These are phyloP conservation scores for Hypotaenidia philippensis DNA, from an alignment of 2,797 vertebrate species.

Conservation along the genomic window DNA sequence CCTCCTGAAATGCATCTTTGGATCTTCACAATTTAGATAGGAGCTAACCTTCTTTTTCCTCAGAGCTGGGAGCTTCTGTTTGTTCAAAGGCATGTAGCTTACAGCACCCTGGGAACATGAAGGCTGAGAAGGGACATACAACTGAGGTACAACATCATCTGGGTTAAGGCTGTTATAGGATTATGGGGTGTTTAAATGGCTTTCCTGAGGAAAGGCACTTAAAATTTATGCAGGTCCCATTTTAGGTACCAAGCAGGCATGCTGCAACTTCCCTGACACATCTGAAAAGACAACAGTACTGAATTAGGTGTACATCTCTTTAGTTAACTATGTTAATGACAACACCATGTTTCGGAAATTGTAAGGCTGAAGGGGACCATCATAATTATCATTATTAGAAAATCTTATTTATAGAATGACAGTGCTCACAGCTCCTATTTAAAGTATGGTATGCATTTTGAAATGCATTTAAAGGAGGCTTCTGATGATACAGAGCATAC, in stretches of 20 bases:
- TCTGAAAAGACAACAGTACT: neutral
- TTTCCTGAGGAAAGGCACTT: neutral
- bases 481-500: neutral
- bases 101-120: fast-evolving
- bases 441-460: neutral
- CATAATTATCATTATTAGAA: neutral
- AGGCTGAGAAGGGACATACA: neutral
- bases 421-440: neutral
- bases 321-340: neutral
- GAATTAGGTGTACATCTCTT: neutral
- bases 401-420: neutral
- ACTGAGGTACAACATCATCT: neutral
- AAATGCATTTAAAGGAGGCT: neutral
- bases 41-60: neutral
- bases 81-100: neutral
- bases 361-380: neutral
- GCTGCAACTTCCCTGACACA: neutral
- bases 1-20: neutral
- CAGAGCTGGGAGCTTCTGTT: neutral
- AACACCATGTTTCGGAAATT: neutral
- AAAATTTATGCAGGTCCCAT: neutral
- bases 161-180: neutral
- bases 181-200: neutral
- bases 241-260: neutral
- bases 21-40: neutral